phyloP scores from a whole-genome alignment of 2,797 vertebrate genomes.

The Apodemus agrarius region DNA sequence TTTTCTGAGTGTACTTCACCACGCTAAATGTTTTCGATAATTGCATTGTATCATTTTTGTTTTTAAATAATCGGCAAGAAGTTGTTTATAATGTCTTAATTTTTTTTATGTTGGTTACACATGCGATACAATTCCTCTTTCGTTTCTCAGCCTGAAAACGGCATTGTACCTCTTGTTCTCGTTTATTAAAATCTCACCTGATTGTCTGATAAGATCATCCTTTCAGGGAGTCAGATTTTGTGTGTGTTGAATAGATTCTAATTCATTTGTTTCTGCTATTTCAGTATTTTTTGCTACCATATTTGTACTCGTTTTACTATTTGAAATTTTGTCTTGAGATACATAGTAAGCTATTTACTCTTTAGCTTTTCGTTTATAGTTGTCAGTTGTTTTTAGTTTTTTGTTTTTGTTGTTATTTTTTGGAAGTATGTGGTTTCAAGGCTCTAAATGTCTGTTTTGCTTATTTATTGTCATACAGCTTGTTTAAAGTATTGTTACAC shows the following conservation, averaged over 20 bases:
- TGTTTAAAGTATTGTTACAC: neutral
- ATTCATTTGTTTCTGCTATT: neutral
- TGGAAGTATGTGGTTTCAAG: neutral
- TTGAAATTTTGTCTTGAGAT: neutral
- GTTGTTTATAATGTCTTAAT: neutral
- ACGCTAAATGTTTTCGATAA: neutral
- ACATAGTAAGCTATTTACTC: neutral
- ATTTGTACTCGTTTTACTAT: neutral
- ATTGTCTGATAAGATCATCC: neutral
- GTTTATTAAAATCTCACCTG: neutral
- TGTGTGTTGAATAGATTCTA: neutral
- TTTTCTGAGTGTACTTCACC: neutral
- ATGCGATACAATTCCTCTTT: neutral
- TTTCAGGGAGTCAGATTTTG: neutral
- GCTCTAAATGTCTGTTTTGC: neutral
- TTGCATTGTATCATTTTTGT: neutral
- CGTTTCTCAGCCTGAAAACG: slow-evolving; percentile 5
- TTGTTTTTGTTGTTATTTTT: neutral
- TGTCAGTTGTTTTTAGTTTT: no score
- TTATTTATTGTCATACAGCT: neutral
- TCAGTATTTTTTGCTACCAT: neutral
- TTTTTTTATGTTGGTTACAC: neutral
- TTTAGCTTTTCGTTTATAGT: neutral
- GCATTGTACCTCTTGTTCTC: neutral
- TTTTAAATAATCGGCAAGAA: neutral